Evolutionary conservation across 1,140 invertebrate genomes (phyloP).

Genomic region (Acromyrmex charruanus): DNA sequence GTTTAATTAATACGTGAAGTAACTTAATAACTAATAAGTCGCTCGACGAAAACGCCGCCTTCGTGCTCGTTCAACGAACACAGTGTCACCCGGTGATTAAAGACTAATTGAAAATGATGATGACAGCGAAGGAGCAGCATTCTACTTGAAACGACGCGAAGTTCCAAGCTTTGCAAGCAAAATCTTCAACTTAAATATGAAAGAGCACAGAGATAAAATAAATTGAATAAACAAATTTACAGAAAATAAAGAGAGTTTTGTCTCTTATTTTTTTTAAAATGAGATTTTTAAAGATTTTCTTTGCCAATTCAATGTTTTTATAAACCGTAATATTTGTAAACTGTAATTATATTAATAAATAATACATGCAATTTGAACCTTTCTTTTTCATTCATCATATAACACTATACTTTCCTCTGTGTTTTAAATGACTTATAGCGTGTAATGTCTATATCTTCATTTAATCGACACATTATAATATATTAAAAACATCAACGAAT

Average conservation of each 20-base stretch:
- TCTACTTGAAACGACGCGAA: conserved; percentile 69
- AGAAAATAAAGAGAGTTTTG: neutral
- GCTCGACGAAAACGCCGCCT: conserved; percentile 22
- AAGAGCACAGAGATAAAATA: neutral
- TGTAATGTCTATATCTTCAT: neutral
- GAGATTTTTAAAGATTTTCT: neutral
- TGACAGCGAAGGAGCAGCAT: conserved; percentile 70
- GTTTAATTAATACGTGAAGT: conserved; percentile 78
- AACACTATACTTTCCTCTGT: too few species aligned
- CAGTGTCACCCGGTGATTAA: conserved; percentile 75
- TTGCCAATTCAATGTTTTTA: neutral
- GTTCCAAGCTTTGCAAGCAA: conserved; percentile 37
- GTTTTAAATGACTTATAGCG: neutral
- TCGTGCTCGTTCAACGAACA: conserved; percentile 43
- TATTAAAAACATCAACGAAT: neutral
- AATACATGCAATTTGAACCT: neutral
- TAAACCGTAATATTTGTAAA: neutral
- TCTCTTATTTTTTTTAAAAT: neutral
- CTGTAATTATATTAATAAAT: conserved; percentile 4
- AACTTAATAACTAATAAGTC: conserved; percentile 80
- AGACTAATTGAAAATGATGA: conserved; percentile 81
- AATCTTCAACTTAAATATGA: conserved; percentile 22
- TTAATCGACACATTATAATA: neutral
- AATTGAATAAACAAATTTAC: neutral
- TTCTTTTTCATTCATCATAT: neutral